Base-by-base conservation (phyloP, 2,797 vertebrate species). In the Merluccius polli region DNA sequence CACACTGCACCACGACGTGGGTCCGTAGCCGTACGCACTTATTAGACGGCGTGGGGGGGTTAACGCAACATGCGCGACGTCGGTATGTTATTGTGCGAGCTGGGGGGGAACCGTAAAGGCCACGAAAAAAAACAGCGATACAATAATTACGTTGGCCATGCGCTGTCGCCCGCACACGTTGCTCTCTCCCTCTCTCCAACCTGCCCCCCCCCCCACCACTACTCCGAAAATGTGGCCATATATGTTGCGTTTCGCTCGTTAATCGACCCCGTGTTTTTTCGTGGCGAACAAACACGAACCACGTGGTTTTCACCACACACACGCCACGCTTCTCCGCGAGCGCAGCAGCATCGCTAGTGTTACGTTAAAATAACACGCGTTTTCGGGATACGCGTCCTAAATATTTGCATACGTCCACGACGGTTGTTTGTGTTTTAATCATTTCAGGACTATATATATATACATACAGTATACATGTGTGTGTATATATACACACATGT, bases 301-400 rank as follows among this genome's bases (percentile, higher is more conserved):
- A 97, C 96, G 96, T 97, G 96, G 95, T 96, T 94, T 91, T n/a
- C n/a, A n/a, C n/a, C n/a, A n/a, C 91, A 84, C 87, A 90, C 91
- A 90, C 94, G 91, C 95, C 96, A 95, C 93, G 95, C 95, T 94
- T 91, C 94, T 89, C 81, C 87, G 86, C 84, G n/a, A n/a, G n/a
- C 73, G 86, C 86, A 80, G 75, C 21, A 82, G 88, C 87, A 82
- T 80, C 85, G 76, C 71, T 33, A 74, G 78, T 78, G 79, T 81
- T 79, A 89, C 65, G 87, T 86, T 84, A 79, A 63, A 63, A 27
- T 3, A 27, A 10, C 59, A 63, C 59, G 9, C 4, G 71, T 77
- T 79, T 48, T 33, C n/a, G n/a, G 31, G 70, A 29, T n/a, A 7
- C 9, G n/a, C 21, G 32, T 41, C 76, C 38, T 24, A 29, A n/a